Evolutionary conservation across 2,797 vertebrate species (phyloP).

Genomic region (Sylvilagus floridanus): DNA sequence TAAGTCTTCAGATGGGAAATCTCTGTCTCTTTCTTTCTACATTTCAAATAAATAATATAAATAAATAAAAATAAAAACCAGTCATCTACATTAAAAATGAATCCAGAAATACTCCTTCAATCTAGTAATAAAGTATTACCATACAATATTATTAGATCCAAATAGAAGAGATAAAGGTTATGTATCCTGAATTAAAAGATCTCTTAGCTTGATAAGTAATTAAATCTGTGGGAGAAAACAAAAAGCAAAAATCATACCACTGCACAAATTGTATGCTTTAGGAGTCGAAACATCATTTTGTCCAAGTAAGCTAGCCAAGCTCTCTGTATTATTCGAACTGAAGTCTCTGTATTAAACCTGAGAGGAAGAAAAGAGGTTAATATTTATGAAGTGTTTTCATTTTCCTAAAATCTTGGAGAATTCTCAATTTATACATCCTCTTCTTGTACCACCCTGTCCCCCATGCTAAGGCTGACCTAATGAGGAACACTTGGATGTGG

Average conservation of each 20-base stretch:
- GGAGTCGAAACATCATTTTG: slow-evolving; percentile 85
- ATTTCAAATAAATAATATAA: too few relatives aligned
- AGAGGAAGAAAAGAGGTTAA: slow-evolving; percentile 46
- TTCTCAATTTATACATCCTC: slow-evolving; percentile 46
- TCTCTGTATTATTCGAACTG: slow-evolving; percentile 85
- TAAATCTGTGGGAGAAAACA: slow-evolving; percentile 54
- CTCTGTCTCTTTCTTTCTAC: too few relatives aligned
- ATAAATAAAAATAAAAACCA: slow-evolving; percentile 30
- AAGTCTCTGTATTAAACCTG: slow-evolving; percentile 65
- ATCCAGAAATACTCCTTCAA: slow-evolving; percentile 60
- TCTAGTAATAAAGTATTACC: not conserved
- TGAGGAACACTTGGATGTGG: slow-evolving; percentile 57
- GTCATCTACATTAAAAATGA: slow-evolving; percentile 49
- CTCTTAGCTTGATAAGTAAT: slow-evolving; percentile 66
- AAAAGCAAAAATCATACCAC: slow-evolving; percentile 84
- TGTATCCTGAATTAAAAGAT: slow-evolving; percentile 47
- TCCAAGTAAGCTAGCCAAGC: slow-evolving; percentile 83
- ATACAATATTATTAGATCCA: slow-evolving; percentile 46
- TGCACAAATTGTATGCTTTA: slow-evolving; percentile 85
- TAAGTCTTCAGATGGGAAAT: too few relatives aligned
- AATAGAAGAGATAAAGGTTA: slow-evolving; percentile 44
- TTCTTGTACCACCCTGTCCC: not conserved
- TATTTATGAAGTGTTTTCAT: slow-evolving; percentile 60
- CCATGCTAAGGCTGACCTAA: slow-evolving; percentile 42
- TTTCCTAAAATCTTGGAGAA: slow-evolving; percentile 69